Evolutionary conservation across 2,888 invertebrate genomes (phyloP).

Genomic region (Lumbricus terrestris): DNA sequence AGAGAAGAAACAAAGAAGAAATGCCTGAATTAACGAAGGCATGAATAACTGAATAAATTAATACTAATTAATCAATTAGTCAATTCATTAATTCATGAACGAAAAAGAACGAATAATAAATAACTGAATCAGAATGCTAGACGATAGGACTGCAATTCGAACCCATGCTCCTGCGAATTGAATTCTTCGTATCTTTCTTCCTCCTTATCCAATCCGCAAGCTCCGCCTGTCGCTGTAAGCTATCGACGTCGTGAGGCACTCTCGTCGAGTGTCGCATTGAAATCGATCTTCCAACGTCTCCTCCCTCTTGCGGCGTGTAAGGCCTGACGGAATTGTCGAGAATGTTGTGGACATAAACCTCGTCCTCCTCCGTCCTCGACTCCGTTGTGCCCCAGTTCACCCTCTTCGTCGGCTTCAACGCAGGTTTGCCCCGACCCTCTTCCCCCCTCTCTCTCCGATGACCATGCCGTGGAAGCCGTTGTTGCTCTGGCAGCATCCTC

Average conservation of each 20-base stretch:
- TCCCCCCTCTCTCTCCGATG: not conserved
- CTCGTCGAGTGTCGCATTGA: not conserved
- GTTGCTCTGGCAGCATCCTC: not conserved
- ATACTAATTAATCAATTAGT: not conserved
- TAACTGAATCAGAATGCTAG: not conserved
- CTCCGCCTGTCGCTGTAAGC: not conserved
- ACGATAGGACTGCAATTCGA: not conserved
- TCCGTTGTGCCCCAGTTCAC: not conserved
- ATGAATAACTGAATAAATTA: not conserved
- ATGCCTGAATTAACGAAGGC: not conserved
- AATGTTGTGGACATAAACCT: conserved; percentile 21
- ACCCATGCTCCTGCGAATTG: not conserved
- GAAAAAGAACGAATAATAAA: not conserved
- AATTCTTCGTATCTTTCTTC: not conserved
- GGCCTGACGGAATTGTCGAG: conserved; percentile 18
- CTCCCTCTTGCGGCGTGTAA: not conserved
- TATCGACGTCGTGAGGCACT: not conserved
- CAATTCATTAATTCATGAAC: not conserved
- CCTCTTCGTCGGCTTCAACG: not conserved
- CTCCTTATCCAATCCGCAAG: not conserved
- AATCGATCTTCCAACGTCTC: not conserved
- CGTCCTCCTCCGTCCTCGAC: not conserved
- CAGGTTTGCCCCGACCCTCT: not conserved
- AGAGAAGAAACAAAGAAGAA: not conserved
- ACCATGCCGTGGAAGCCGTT: not conserved